Conservation (phyloP, 2,113 vertebrate genomes). For the Callipepla californica region DNA sequence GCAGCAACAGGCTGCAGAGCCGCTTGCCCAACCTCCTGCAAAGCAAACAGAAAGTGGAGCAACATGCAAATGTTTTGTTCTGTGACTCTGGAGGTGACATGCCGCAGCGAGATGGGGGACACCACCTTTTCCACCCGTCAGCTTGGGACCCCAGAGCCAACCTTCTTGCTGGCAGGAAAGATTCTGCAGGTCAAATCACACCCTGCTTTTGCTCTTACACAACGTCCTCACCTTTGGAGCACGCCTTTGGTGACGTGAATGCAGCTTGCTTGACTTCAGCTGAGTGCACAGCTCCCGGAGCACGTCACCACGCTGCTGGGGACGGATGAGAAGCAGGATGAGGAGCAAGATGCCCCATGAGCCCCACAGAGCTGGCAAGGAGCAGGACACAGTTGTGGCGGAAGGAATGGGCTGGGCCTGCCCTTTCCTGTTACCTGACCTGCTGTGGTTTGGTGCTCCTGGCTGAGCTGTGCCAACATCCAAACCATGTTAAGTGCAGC, state of each 20-base stretch:
- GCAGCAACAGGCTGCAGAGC: not conserved
- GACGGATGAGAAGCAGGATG: accelerated
- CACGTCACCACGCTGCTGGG: not conserved
- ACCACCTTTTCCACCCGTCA: not conserved
- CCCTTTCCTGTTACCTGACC: not conserved
- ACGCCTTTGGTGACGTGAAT: not conserved
- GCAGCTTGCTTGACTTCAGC: not conserved
- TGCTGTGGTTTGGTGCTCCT: not conserved
- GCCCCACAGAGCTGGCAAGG: not conserved
- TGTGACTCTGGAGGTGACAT: not conserved
- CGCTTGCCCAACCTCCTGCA: not conserved
- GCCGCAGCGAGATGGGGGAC: not conserved
- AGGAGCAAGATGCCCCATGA: not conserved
- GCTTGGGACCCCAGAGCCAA: not conserved
- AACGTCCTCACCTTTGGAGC: not conserved
- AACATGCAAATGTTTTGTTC: not conserved
- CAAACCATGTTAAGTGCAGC: not conserved
- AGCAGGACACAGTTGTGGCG: not conserved
- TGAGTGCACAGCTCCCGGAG: not conserved
- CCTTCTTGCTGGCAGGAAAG: not conserved
- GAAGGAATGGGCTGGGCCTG: not conserved
- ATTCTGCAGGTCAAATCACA: not conserved
- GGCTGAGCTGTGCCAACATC: not conserved
- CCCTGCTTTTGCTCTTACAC: not conserved
- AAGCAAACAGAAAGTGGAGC: not conserved